Conservation (phyloP, 2,888 invertebrate genomes). For the Andrena chrysosceles region DNA sequence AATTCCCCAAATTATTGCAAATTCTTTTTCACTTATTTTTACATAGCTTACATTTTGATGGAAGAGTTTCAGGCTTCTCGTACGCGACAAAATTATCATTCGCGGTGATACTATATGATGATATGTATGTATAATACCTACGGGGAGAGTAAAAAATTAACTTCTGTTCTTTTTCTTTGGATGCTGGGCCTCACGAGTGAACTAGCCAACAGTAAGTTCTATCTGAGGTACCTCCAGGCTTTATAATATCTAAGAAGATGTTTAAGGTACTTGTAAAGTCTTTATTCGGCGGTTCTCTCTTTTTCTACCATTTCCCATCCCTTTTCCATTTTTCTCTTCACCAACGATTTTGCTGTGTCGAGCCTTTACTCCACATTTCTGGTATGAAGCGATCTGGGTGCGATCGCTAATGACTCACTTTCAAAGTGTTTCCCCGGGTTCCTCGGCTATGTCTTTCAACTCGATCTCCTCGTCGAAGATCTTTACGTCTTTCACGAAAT, state of each 20-base stretch:
- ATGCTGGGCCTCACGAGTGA: constrained; percentile 39
- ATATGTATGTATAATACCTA: background rate
- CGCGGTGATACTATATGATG: constrained; percentile 25
- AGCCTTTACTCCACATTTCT: constrained; percentile 34
- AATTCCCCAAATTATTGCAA: background rate
- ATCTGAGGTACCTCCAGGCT: constrained; percentile 67
- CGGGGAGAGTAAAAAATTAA: constrained; percentile 36
- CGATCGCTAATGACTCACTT: constrained; percentile 41
- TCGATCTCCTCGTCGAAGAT: constrained; percentile 89
- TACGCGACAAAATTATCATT: constrained; percentile 21
- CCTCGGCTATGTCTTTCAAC: constrained; percentile 83
- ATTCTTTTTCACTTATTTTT: constrained; percentile 1
- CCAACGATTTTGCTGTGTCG: constrained; percentile 24
- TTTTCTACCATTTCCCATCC: constrained; percentile 24
- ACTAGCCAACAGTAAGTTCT: constrained; percentile 53
- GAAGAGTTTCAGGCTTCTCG: background rate
- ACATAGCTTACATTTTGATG: background rate
- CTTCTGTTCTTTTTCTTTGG: constrained; percentile 32
- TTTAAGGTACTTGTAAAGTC: constrained; percentile 83
- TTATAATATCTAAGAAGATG: constrained; percentile 77
- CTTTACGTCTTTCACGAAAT: constrained; percentile 89
- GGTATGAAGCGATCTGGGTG: constrained; percentile 39
- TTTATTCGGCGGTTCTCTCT: constrained; percentile 74
- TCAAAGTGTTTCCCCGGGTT: constrained; percentile 79
- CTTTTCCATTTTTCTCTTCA: constrained; percentile 16